Base-by-base conservation (phyloP, 1,140 invertebrate genomes). In the Psilanteris sp. region DNA sequence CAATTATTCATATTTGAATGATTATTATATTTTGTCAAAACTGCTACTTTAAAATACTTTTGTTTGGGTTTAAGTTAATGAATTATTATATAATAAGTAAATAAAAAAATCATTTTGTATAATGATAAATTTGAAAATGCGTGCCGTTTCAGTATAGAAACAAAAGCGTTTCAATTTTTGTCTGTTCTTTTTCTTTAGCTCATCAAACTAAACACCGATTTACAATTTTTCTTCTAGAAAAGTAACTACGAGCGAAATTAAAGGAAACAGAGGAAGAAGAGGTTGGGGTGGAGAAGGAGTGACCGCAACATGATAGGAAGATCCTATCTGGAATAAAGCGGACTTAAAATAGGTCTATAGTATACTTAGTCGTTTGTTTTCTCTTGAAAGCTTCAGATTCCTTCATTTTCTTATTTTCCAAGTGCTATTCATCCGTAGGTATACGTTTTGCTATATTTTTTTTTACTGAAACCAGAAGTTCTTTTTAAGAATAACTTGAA, bases 291-390 rank as follows among this genome's bases (percentile, higher is more conserved):
- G 13, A 8, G 20, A 4, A 15, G 24, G 5, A 4, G 11, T 7
- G 24, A 8, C 9, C 2, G 20, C 1, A 8, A 3, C 5, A 15
- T 22, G 22, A 29, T 8, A 46, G 11, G 59, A 64, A 64, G 7
- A 64, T 52, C 36, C 44, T 27, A 16, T 13, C 15, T 29, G 2
- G 24, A 62, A 48, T 37, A 43, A 52, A 8, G 44, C 6, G 15
- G 24, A 52, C 46, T 22, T 36, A 43, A 43, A 64, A 64, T 43
- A 18, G 26, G 27, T 52, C 59, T 14, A 44, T 32, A 52, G 52
- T 66, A 16, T 66, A 44, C 44, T 24, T 46, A 6, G 26, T 20
- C 50, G 22, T 64, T 64, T 66, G 44, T 66, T 64, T 64, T 4
- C 26, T 41, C 34, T 41, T 43, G 34, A 52, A 52, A 52, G 36